Evolutionary conservation across 1,140 invertebrate genomes (phyloP), one percentile per base, ranked within the genome.

Genomic region (Harlomillsia oculata): DNA sequence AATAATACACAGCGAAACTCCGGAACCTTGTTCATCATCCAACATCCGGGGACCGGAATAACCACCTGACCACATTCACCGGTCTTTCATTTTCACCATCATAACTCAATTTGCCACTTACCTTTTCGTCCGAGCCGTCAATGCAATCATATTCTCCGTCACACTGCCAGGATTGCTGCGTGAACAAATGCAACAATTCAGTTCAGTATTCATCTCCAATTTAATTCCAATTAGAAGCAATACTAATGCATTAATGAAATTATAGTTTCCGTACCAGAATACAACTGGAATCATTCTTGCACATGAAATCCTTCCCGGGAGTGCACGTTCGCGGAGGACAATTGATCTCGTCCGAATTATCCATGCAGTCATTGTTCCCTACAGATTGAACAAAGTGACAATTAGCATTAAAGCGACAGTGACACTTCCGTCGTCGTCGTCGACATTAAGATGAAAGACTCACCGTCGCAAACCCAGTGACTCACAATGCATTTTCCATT

Each of bases 391-490:
- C 8, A 28, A 41, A 48, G n/a, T n/a, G n/a, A n/a, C 11, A 8
- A 14, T 53, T 16, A 39, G 28, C 9, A 11, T 14, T 39, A 43
- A 41, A 18, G n/a, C 44, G 21, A 9, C 16, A 32, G 23, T 50
- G 32, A 8, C n/a, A 11, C 25, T n/a, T n/a, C n/a, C n/a, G n/a
- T n/a, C n/a, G n/a, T 11, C 11, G 34, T 23, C 16, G 36, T 34
- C 5, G 6, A 8, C 37, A 23, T 21, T 43, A 21, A n/a, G n/a
- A n/a, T n/a, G n/a, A n/a, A n/a, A n/a, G n/a, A n/a, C n/a, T n/a
- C n/a, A n/a, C n/a, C 94, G 72, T 96, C 90, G 69, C 91, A 96
- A 6, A 84, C 78, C 89, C 88, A 95, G 5, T 79, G 74, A 59
- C 81, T 78, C 66, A 89, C 87, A 58, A 94, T 90, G 69, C 89